A percentile compares a stretch with the other conserved stretches of the same genome.
These are phyloP conservation scores for Sapayoa aenigma DNA, from an alignment of 2,113 vertebrate species.

Conservation along the genomic window DNA sequence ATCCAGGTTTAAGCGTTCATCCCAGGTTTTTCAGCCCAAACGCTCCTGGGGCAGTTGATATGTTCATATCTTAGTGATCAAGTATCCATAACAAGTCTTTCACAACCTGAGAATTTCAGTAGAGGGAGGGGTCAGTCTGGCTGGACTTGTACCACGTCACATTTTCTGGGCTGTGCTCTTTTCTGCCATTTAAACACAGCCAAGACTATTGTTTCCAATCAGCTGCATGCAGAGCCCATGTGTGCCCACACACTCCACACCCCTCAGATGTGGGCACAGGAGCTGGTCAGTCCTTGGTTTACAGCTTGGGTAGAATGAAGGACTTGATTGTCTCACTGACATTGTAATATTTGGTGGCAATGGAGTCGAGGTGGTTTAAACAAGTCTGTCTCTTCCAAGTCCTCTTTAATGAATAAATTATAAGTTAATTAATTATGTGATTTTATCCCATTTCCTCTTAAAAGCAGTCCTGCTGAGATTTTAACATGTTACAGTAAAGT, in stretches of 20 bases:
- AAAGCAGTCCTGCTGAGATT: slow-evolving; percentile 27
- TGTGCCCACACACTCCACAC: background rate
- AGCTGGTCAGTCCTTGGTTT: background rate
- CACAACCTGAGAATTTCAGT: background rate
- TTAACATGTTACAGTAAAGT: background rate
- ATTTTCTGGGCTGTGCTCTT: background rate
- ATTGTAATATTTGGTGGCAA: background rate
- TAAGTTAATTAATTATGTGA: slow-evolving; percentile 3
- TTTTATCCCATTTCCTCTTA: slow-evolving; percentile 43
- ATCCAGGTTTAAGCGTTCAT: background rate
- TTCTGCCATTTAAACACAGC: background rate
- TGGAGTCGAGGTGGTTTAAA: background rate
- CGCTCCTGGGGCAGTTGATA: background rate
- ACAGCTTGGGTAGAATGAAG: background rate
- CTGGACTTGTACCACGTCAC: background rate
- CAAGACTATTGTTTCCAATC: background rate
- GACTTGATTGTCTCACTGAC: background rate
- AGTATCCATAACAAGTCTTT: background rate
- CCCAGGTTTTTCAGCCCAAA: background rate
- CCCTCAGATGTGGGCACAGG: background rate
- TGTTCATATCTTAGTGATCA: background rate
- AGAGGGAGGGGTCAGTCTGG: background rate
- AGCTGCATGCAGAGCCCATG: background rate
- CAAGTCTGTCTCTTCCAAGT: background rate
- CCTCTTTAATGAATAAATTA: slow-evolving; percentile 21